Base-by-base conservation (phyloP, 2,888 invertebrate genomes). In the Drosophila acutilabella region DNA sequence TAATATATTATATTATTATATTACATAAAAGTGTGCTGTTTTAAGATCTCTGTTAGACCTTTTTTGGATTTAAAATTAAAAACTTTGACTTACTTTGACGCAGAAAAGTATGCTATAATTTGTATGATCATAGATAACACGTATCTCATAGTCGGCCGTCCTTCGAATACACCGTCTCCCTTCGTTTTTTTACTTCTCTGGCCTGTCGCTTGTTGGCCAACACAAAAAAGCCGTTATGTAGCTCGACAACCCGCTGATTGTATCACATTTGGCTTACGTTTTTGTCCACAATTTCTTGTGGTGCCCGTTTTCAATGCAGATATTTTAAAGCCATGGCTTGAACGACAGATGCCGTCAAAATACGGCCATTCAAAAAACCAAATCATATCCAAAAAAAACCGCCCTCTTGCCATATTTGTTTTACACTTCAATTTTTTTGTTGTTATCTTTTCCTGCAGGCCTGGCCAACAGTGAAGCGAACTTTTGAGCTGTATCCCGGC, bases 401-500 rank as follows among this genome's bases (percentile, higher is more conserved):
- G 10, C n/a, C 59, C n/a, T 14, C 8, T 7, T 4, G 20, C 36
- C 33, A 71, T 64, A 57, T 78, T 50, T 60, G 36, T 41, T 44
- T 64, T 53, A 45, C 65, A 71, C 45, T 59, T 30, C 2, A 30
- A 30, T 8, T 30, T 57, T 51, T 45, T 36, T 36, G 13, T 36
- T 36, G 36, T 13, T 42, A 72, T 64, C 68, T 51, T 61, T 54
- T 18, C 48, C 80, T 81, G 18, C 88, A 92, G 92, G 92, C 92
- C 71, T 92, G 92, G 92, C 90, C 92, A 67, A 86, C 88, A 62
- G 87, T 91, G 53, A 92, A 90, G 83, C 91, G 88, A 64, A 84
- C 91, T 41, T 92, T 91, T 72, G 91, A 92, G 74, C 72, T 92
- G 20, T 89, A 87, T 51, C 86, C 91, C 40, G 76, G 48, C 53